Evolutionary conservation across 2,113 vertebrate species (phyloP), one percentile per base, ranked within the genome.

Genomic region (Lonchura striata): DNA sequence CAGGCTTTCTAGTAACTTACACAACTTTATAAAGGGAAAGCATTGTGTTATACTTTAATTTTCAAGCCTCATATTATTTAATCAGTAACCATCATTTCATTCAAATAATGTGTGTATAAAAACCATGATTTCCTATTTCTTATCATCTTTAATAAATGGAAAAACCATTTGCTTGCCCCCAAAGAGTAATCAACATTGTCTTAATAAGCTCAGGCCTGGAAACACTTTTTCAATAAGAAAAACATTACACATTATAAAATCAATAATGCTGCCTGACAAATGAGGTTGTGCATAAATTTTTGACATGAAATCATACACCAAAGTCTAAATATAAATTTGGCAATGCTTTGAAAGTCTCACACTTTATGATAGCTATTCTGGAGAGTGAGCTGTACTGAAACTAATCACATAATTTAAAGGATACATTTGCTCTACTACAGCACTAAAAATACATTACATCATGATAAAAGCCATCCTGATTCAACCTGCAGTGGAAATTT

Each of bases 251-350:
- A 96, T 96, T 95, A 97, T 88, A 96, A 97, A 97, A 97, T 97
- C 97, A 97, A 97, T 97, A 96, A 96, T 60, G 60, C 60, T 86
- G 82, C 88, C 94, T 97, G 96, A 97, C 85, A 97, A 97, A 97
- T 96, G 95, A 96, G 88, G 52, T 71, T 91, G 75, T 85, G 90
- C 93, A 93, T 94, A 81, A 82, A 94, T 97, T 96, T 97, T 94
- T 96, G 91, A 97, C 92, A 72, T 64, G 88, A 86, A 96, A 92
- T 92, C 94, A 94, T 82, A 95, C 76, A 92, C 74, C 77, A 82
- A 95, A 92, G 87, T 90, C 94, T 97, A 95, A 86, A 95, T 95
- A 94, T 97, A 92, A 96, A 96, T 95, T 97, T 95, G 87, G 94
- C 89, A 95, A 81, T 78, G 85, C 80, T 94, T 95, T 96, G 78